Evolutionary conservation across 2,113 vertebrate species (phyloP).

Genomic region (Strix uralensis): DNA sequence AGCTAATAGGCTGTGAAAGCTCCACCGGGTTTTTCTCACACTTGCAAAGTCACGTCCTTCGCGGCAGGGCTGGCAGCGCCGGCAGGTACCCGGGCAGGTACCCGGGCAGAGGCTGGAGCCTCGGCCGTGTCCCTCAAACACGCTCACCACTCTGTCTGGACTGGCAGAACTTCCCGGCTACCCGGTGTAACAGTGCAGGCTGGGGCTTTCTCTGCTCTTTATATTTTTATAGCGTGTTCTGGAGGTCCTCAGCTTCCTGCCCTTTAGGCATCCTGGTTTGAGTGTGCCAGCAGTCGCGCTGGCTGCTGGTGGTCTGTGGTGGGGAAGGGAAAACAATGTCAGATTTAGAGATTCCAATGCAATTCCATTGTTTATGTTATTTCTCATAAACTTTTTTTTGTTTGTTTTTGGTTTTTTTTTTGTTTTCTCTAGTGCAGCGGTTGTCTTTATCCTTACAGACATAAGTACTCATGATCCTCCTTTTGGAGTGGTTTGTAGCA

Average conservation of each 20-base stretch:
- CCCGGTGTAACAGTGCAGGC: neutral
- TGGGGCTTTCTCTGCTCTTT: neutral
- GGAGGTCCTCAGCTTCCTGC: neutral
- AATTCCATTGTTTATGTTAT: neutral
- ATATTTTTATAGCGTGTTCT: rapidly evolving
- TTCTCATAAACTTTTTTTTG: neutral
- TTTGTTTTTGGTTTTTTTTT: neutral
- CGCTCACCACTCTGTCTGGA: no score
- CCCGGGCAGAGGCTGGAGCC: neutral
- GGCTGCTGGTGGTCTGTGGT: neutral
- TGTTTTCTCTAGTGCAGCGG: neutral
- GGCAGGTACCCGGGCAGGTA: neutral
- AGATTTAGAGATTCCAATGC: neutral
- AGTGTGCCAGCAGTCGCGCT: neutral
- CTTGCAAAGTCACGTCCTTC: neutral
- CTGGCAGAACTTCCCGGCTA: neutral
- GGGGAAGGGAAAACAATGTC: neutral
- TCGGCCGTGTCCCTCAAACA: rapidly evolving
- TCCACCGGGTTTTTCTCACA: neutral
- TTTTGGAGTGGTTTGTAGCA: neutral
- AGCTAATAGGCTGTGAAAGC: neutral
- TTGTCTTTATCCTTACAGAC: neutral
- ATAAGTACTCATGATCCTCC: rapidly evolving
- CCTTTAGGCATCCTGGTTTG: neutral
- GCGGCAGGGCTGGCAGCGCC: neutral